These are phyloP conservation scores for Drosophila triauraria DNA, from an alignment of 1,140 invertebrate species.

Conservation along the genomic window DNA sequence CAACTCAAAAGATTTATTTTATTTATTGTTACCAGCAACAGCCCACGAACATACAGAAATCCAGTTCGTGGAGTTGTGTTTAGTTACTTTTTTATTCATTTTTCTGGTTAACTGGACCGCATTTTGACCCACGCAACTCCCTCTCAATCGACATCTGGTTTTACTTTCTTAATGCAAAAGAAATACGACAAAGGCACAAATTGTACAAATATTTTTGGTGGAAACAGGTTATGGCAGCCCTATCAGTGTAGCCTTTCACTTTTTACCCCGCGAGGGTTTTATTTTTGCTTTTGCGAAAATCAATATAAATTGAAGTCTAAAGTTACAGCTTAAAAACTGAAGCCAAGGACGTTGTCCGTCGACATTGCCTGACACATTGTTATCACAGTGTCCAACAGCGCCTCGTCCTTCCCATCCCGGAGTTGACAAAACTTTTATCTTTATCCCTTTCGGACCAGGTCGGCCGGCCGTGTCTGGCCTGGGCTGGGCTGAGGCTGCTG, in stretches of 20 bases:
- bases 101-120: conserved; percentile 4
- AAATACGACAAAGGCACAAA: conserved; percentile 17
- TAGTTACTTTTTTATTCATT: conserved; percentile 19
- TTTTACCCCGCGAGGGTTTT: conserved; percentile 29
- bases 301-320: conserved; percentile 41
- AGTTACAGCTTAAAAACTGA: conserved; percentile 42
- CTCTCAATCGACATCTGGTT: conserved; percentile 31
- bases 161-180: conserved; percentile 58
- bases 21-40: background rate
- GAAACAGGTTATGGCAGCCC: conserved; percentile 62
- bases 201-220: conserved; percentile 55
- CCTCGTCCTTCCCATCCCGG: background rate
- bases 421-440: conserved; percentile 77
- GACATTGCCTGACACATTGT: conserved; percentile 73
- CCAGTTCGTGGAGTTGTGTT: conserved; percentile 8
- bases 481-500: background rate
- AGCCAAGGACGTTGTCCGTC: conserved; percentile 66
- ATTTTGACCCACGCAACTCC: conserved; percentile 43
- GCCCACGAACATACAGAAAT: conserved; percentile 4
- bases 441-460: conserved; percentile 58
- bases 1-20: background rate
- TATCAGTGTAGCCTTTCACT: conserved; percentile 67
- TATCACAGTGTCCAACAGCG: conserved; percentile 65
- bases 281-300: conserved; percentile 33
- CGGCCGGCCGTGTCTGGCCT: conserved; percentile 14